Base-by-base conservation (phyloP, 2,113 vertebrate genomes). In the Motacilla tschutschensis region DNA sequence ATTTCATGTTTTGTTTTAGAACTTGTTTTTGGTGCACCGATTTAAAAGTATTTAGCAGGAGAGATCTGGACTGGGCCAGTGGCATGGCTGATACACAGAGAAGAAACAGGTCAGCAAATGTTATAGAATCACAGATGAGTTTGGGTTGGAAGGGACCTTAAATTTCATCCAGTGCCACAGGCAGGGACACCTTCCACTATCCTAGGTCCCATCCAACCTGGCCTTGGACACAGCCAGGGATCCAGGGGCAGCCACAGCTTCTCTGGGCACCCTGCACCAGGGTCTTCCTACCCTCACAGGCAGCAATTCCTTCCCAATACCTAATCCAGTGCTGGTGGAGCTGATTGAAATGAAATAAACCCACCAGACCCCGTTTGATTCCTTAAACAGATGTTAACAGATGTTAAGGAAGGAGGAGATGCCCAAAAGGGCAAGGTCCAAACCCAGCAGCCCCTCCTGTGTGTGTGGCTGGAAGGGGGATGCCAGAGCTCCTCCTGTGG, bases 121-220 rank as follows among this genome's bases (percentile, higher is more conserved):
- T 25, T 15, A 31, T 0, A 35, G 64, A 65, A 55, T n/a, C 41
- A 38, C 28, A 38, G 8, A 5, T 2, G 28, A 28, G 22, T 46
- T 46, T 55, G 41, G 33, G 22, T 16, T n/a, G 41, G 25, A 50
- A 50, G 19, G 8, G 12, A 69, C 10, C 12, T 69, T 24, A 58
- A 50, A 35, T 44, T 28, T 51, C 20, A 64, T 17, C 26, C 40
- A 38, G 9, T 29, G 10, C 31, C 31, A 50, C 8, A 1, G 8
- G 17, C 28, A 78, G 41, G 28, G 19, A 41, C 43, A 33, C 1
- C 15, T 58, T 12, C 35, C 63, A 48, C 28, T 18, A 0, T 0
- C 17, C 33, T 35, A 28, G 35, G 18, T 0, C 33, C 28, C 0
- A 0, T 57, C 33, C 41, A 78, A 0, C 28, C 43, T 33, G 43